Evolutionary conservation across 2,888 invertebrate genomes (phyloP).

Genomic region (Oegoconia quadripuncta): DNA sequence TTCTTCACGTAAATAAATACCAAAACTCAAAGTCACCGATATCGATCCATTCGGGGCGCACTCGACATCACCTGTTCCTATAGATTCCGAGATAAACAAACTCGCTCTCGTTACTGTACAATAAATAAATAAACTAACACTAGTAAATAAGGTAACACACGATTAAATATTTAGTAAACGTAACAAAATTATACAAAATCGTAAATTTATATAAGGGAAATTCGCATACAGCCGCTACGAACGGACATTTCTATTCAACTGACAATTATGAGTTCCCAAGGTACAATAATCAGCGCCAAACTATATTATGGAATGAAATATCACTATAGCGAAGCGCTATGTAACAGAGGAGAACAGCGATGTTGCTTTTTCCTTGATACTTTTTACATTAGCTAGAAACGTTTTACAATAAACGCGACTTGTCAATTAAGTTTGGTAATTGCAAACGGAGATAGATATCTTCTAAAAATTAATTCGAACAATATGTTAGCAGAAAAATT

Average conservation of each 20-base stretch:
- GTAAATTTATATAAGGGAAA: conserved; percentile 50
- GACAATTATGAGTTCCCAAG: conserved; percentile 21
- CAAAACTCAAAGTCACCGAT: conserved; percentile 62
- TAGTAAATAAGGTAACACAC: conserved; percentile 41
- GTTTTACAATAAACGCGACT: too few species aligned
- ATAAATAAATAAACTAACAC: conserved; percentile 35
- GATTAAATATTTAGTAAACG: conserved; percentile 54
- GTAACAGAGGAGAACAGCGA: too few species aligned
- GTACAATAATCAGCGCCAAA: background rate
- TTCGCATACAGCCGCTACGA: conserved; percentile 43
- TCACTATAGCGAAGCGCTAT: too few species aligned
- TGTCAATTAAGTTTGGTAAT: too few species aligned
- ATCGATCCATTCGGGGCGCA: conserved; percentile 73
- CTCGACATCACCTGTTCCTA: conserved; percentile 65
- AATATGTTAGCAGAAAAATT: too few species aligned
- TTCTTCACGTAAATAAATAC: conserved; percentile 43
- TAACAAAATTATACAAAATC: conserved; percentile 67
- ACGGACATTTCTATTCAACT: conserved; percentile 63
- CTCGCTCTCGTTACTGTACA: conserved; percentile 24
- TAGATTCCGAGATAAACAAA: conserved; percentile 31
- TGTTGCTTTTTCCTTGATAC: too few species aligned
- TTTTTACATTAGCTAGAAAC: too few species aligned
- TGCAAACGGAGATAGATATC: too few species aligned
- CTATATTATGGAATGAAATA: too few species aligned
- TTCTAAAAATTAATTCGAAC: too few species aligned